These are phyloP conservation scores for Sander lucioperca DNA, from an alignment of 2,113 vertebrate species.

Conservation along the genomic window DNA sequence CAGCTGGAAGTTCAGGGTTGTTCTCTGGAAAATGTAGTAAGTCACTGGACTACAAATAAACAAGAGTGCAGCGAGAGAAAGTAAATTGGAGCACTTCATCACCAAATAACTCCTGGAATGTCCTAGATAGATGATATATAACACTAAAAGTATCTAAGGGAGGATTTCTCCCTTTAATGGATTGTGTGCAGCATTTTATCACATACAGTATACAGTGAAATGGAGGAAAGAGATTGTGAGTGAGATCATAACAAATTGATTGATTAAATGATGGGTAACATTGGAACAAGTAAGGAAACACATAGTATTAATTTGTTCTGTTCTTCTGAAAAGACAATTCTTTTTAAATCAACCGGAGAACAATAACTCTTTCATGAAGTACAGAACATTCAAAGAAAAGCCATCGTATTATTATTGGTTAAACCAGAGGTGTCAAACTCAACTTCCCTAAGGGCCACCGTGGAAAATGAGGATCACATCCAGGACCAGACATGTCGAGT, in stretches of 20 bases:
- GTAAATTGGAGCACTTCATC: conserved; percentile 46
- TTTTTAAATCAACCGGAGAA: conserved; percentile 16
- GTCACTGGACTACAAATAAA: conserved; percentile 1
- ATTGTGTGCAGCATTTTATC: conserved; percentile 17
- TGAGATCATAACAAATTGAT: conserved; percentile 40
- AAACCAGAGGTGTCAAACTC: not conserved
- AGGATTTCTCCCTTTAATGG: conserved; percentile 47
- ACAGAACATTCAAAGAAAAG: conserved; percentile 1
- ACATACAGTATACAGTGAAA: not conserved
- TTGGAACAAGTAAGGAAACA: conserved; percentile 7
- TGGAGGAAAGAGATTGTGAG: conserved; percentile 3
- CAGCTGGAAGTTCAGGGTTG: not conserved
- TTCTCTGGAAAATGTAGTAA: not conserved
- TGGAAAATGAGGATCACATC: no score
- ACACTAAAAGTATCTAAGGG: conserved; percentile 2
- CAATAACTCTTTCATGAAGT: conserved; percentile 5
- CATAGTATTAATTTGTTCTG: conserved; percentile 41
- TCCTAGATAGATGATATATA: conserved; percentile 45
- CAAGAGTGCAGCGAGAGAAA: not conserved
- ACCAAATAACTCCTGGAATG: conserved; percentile 36
- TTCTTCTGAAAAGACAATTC: conserved; percentile 26
- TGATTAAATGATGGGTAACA: conserved; percentile 37
- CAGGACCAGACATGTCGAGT: no score
- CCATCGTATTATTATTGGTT: conserved; percentile 28
- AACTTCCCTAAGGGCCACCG: no score